Evolutionary conservation across 2,113 vertebrate genomes (phyloP).

Genomic region (Proteles cristata): DNA sequence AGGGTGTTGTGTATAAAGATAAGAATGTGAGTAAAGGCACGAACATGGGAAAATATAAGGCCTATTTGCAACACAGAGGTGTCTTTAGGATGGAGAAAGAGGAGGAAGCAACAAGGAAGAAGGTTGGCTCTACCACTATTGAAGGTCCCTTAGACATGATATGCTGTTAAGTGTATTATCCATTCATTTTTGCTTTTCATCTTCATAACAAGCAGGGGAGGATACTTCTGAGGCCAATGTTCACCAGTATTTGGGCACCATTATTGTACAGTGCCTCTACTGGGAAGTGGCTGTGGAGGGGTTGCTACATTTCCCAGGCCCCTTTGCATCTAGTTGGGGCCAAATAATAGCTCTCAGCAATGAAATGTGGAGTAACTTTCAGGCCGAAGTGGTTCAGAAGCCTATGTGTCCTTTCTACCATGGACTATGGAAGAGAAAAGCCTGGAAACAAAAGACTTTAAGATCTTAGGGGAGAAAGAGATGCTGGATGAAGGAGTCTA

Average conservation of each 20-base stretch:
- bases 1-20: neutral
- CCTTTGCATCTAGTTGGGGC: neutral
- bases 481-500: neutral
- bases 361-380: neutral
- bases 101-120: neutral
- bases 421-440: neutral
- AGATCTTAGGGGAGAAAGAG: neutral
- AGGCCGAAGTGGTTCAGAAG: neutral
- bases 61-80: neutral
- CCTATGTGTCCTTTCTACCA: neutral
- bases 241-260: fast-evolving
- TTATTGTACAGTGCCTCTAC: neutral
- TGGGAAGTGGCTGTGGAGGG: neutral
- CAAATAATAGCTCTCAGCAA: neutral
- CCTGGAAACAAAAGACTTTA: neutral
- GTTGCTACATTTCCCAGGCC: neutral
- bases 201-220: neutral
- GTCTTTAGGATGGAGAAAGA: neutral
- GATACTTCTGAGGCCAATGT: neutral
- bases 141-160: neutral
- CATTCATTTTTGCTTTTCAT: neutral
- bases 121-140: neutral
- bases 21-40: neutral
- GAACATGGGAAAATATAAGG: neutral
- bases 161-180: too few species aligned